Evolutionary conservation across 2,113 vertebrate genomes (phyloP).

Genomic region (Ptyas mucosa): DNA sequence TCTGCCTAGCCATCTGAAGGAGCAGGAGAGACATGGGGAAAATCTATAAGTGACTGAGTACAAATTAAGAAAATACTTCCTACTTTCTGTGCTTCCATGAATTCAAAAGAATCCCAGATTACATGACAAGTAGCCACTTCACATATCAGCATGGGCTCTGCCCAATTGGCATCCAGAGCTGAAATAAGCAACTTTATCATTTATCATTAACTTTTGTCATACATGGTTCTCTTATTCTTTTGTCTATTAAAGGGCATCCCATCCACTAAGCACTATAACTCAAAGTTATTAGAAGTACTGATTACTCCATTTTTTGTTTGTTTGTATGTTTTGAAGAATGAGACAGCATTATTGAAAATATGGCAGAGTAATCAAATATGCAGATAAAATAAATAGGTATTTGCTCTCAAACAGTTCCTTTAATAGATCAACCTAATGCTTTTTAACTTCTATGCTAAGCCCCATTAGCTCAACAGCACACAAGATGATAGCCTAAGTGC

Average conservation of each 20-base stretch:
- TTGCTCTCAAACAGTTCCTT: background rate
- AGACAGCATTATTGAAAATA: background rate
- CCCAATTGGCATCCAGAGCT: background rate
- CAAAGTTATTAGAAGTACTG: background rate
- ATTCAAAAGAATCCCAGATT: background rate
- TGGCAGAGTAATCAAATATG: background rate
- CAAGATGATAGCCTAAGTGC: background rate
- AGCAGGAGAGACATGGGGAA: background rate
- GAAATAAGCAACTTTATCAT: background rate
- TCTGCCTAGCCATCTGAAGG: background rate
- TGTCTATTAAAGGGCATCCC: background rate
- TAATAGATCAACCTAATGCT: background rate
- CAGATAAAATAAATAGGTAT: background rate
- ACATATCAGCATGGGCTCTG: background rate
- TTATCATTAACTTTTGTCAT: background rate
- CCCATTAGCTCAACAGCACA: background rate
- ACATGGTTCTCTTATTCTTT: background rate
- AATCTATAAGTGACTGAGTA: background rate
- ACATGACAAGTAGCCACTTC: background rate
- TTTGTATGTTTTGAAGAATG: background rate
- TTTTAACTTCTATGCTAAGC: background rate
- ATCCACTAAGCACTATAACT: background rate
- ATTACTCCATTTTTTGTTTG: background rate
- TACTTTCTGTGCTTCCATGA: background rate
- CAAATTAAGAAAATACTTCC: background rate